A percentile compares a stretch with the other conserved stretches of the same genome.
These are phyloP conservation scores for Alloplasta piceator DNA, from an alignment of 2,888 invertebrate species.

Conservation along the genomic window DNA sequence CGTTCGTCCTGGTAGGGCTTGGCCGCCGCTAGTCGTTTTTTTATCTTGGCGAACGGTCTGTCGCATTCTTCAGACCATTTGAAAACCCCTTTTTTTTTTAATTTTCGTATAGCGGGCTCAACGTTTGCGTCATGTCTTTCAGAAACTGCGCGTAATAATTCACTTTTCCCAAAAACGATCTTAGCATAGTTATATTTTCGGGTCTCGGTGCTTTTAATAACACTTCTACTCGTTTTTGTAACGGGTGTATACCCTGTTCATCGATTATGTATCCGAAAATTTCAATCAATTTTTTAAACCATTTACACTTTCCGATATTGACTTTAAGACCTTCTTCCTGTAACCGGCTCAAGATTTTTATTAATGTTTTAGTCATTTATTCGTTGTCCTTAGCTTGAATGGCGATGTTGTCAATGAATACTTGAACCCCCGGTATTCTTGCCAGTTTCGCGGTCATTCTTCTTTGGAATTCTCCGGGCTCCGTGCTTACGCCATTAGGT, in stretches of 20 bases:
- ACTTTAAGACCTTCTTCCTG: conserved; percentile 33
- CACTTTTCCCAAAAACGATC: conserved; percentile 23
- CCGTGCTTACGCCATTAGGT: conserved; percentile 43
- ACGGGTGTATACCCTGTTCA: conserved; percentile 5
- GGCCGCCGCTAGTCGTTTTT: no score
- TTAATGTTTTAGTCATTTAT: conserved; percentile 9
- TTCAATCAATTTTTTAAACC: conserved; percentile 28
- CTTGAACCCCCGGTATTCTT: conserved; percentile 34
- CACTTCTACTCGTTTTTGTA: conserved; percentile 27
- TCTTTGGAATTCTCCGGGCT: conserved; percentile 55
- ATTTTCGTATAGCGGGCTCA: no score
- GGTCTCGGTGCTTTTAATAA: not conserved
- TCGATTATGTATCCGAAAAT: conserved; percentile 23
- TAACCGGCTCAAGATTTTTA: conserved; percentile 23
- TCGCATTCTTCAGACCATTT: no score
- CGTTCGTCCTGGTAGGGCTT: no score
- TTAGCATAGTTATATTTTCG: conserved; percentile 18
- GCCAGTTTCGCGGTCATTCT: conserved; percentile 45
- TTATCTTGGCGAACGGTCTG: no score
- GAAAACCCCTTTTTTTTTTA: no score
- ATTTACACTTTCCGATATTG: conserved; percentile 29
- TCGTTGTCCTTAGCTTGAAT: conserved; percentile 18
- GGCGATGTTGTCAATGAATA: conserved; percentile 48
- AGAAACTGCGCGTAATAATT: conserved; percentile 43
- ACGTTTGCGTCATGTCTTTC: conserved; percentile 30